A percentile compares a stretch with the other conserved stretches of the same genome.
phyloP scores from a whole-genome alignment of 2,113 vertebrate genomes.

The Aphyosemion australe region DNA sequence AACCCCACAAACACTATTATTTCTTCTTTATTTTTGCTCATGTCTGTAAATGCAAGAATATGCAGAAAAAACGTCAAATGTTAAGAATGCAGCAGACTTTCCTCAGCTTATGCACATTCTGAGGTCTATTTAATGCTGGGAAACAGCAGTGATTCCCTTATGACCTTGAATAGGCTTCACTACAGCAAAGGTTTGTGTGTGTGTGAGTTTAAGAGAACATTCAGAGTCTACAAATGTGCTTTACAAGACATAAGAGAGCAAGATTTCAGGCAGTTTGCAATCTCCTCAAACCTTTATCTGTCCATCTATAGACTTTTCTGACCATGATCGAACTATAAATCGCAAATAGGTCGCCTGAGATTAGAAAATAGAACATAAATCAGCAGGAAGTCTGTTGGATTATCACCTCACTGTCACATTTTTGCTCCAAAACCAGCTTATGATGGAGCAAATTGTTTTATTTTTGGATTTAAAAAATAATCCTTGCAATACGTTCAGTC shows the following conservation, averaged over 20 bases:
- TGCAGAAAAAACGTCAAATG: no score
- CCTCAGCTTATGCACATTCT: no score
- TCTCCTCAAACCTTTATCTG: neutral
- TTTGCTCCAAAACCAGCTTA: neutral
- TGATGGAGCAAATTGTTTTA: neutral
- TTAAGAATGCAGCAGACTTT: no score
- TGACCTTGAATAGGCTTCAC: no score
- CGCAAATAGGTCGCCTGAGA: conserved; percentile 2
- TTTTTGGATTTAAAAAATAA: conserved; percentile 1
- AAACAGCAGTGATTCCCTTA: no score
- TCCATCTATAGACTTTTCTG: neutral
- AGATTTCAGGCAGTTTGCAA: neutral
- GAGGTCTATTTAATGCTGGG: no score
- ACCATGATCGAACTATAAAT: neutral
- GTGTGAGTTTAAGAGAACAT: no score
- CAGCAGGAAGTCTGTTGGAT: conserved; percentile 1
- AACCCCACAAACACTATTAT: no score
- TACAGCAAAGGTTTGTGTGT: no score
- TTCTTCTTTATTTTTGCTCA: no score
- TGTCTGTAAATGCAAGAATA: no score
- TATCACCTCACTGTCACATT: neutral
- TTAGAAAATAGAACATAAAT: conserved; percentile 17
- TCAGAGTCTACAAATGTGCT: no score
- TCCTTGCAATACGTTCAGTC: conserved; percentile 1
- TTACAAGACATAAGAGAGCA: neutral